Percentiles rank a stretch among this genome's conserved stretches.
Conservation (phyloP, 1,140 invertebrate genomes). For the Phthorimaea operculella region DNA sequence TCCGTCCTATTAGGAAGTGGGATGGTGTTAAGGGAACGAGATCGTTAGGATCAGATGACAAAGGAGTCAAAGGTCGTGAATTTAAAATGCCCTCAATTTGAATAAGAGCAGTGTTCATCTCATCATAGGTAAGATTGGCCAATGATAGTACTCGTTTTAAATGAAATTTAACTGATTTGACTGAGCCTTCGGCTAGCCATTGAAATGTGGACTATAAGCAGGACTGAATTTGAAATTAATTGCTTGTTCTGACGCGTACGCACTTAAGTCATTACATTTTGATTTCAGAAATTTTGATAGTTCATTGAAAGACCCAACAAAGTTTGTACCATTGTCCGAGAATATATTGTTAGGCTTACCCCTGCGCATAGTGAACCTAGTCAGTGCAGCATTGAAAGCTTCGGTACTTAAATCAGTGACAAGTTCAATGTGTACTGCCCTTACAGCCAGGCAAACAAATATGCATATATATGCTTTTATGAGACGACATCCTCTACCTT, state of each 20-base stretch:
- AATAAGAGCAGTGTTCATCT: slow-evolving; percentile 2
- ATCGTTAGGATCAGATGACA: slow-evolving; percentile 5
- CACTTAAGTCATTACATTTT: not conserved
- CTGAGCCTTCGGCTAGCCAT: slow-evolving; percentile 2
- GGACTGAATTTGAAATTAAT: slow-evolving; percentile 11
- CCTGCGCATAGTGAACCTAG: slow-evolving; percentile 6
- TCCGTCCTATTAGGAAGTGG: slow-evolving; percentile 2
- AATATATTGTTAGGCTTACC: slow-evolving; percentile 6
- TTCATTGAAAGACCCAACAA: slow-evolving; percentile 7
- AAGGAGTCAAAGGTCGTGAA: not conserved
- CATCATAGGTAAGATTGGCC: slow-evolving; percentile 4
- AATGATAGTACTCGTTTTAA: slow-evolving; percentile 2
- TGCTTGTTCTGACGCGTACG: not conserved
- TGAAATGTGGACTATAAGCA: slow-evolving; percentile 8
- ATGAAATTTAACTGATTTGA: slow-evolving; percentile 9
- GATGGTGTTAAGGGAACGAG: not conserved
- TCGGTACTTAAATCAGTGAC: slow-evolving; percentile 8
- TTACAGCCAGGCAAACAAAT: slow-evolving; percentile 9
- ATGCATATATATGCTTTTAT: slow-evolving; percentile 10
- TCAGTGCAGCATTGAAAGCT: slow-evolving; percentile 4
- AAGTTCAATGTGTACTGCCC: slow-evolving; percentile 7
- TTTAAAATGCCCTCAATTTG: slow-evolving; percentile 2
- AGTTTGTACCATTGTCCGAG: slow-evolving; percentile 7
- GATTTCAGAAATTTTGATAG: slow-evolving; percentile 4
- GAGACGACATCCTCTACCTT: slow-evolving; percentile 1